Evolutionary conservation across 2,113 vertebrate genomes (phyloP).

Genomic region (Tinamus guttatus): DNA sequence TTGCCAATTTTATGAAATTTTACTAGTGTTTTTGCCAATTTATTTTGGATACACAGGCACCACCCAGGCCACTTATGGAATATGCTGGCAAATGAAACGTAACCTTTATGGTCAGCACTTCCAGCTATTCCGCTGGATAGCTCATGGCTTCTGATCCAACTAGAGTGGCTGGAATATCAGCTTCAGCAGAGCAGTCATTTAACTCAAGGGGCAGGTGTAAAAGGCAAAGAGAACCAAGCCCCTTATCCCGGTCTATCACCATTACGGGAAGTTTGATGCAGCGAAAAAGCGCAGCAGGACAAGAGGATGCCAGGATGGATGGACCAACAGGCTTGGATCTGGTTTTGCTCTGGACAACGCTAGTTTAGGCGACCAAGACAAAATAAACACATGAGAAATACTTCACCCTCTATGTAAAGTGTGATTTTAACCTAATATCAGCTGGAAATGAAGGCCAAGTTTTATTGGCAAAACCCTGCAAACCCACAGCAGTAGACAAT

Average conservation of each 20-base stretch:
- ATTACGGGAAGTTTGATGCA: neutral
- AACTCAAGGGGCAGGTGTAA: neutral
- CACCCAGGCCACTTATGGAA: neutral
- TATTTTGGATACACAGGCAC: neutral
- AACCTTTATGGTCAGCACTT: neutral
- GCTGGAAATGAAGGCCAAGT: neutral
- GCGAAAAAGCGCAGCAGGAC: neutral
- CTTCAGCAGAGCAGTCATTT: neutral
- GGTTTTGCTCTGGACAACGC: neutral
- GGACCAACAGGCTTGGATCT: neutral
- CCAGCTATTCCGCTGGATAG: neutral
- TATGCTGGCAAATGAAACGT: neutral
- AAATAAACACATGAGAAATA: constrained; percentile 28
- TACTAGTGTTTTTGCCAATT: too few species aligned
- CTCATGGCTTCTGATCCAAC: neutral
- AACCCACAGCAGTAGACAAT: neutral
- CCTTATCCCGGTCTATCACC: neutral
- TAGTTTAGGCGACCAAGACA: neutral
- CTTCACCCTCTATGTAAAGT: constrained; percentile 4
- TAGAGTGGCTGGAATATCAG: fast-evolving
- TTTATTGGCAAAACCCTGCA: neutral
- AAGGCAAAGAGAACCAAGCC: neutral
- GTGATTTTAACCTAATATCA: constrained; percentile 1
- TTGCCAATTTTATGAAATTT: too few species aligned
- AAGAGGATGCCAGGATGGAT: neutral